Conservation (phyloP, 1,140 invertebrate species). For the Drosophila carrolli region DNA sequence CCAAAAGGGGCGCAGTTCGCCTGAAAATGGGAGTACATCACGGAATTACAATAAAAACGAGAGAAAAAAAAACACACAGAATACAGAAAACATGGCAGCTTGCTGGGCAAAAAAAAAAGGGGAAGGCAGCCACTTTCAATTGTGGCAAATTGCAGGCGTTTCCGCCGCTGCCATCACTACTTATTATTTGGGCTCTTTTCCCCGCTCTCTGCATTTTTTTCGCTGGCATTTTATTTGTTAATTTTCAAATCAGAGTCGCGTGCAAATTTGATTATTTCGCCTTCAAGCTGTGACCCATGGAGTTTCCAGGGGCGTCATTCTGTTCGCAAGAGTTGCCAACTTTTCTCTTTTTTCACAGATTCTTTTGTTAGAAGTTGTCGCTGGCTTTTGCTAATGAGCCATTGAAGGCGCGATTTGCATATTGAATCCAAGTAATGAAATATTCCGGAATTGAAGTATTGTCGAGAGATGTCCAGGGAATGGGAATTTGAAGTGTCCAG, state of each 20-base stretch:
- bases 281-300: slow-evolving; percentile 56
- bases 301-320: slow-evolving; percentile 2
- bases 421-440: slow-evolving; percentile 27
- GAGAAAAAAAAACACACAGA: slow-evolving; percentile 7
- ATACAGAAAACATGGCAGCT: slow-evolving; percentile 66
- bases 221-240: slow-evolving; percentile 73
- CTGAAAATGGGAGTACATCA: slow-evolving; percentile 33
- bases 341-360: not conserved
- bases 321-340: slow-evolving; percentile 31
- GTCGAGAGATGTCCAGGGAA: not conserved
- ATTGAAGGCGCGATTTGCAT: slow-evolving; percentile 57
- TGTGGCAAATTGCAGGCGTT: slow-evolving; percentile 82
- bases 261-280: slow-evolving; percentile 70
- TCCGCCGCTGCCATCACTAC: slow-evolving; percentile 76
- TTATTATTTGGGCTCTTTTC: slow-evolving; percentile 51
- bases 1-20: slow-evolving; percentile 69
- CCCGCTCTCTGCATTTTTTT: slow-evolving; percentile 12
- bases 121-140: slow-evolving; percentile 74
- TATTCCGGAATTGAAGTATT: slow-evolving; percentile 13
- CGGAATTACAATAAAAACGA: slow-evolving; percentile 24
- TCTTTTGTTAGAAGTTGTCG: slow-evolving; percentile 33
- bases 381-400: slow-evolving; percentile 61
- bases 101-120: slow-evolving; percentile 29
- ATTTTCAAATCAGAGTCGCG: slow-evolving; percentile 76
- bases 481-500: slow-evolving; percentile 7